Conservation (phyloP, 1,140 invertebrate species). For the Saxidomus purpurata region DNA sequence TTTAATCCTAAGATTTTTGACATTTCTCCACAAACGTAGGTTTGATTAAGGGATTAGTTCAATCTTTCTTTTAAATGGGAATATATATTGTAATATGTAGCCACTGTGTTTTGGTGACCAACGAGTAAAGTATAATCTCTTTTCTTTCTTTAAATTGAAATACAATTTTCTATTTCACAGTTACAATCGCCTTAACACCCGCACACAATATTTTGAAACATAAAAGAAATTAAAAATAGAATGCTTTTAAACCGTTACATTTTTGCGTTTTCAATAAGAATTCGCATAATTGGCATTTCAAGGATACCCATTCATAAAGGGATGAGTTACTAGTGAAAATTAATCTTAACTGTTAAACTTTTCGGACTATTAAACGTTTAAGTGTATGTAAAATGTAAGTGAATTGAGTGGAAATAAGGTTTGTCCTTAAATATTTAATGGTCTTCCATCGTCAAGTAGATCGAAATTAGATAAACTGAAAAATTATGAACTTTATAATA, state of each 20-base stretch:
- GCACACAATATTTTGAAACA: background rate
- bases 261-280: background rate
- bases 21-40: background rate
- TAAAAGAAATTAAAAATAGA: conserved; percentile 1
- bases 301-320: background rate
- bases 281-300: background rate
- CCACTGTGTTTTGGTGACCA: background rate
- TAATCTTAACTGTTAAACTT: background rate
- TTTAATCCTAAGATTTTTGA: background rate
- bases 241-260: background rate
- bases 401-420: background rate
- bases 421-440: background rate
- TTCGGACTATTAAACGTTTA: conserved; percentile 14
- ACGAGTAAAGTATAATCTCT: background rate
- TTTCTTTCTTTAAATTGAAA: background rate
- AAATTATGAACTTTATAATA: background rate
- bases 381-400: background rate
- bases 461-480: background rate
- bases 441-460: background rate
- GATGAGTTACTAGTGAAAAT: background rate
- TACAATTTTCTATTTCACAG: background rate
- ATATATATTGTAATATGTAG: background rate
- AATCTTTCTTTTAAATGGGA: background rate
- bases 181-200: conserved; percentile 1
- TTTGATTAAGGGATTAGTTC: conserved; percentile 20